Evolutionary conservation across 2,888 invertebrate species (phyloP), one percentile per base, ranked within the genome.

Genomic region (Heliconius ethilla): DNA sequence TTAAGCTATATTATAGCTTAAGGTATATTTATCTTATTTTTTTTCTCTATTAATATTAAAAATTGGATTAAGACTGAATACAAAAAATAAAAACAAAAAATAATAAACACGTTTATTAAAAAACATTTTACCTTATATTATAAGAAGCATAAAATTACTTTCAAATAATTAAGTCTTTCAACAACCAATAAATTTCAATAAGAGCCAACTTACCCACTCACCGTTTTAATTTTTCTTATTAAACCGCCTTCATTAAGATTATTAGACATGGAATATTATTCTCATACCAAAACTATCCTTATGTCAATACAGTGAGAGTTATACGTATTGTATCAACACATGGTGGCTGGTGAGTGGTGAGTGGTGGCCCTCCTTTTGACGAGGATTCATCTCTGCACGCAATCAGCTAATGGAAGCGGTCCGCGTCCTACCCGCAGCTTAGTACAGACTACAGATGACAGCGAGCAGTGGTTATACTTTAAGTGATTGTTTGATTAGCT

Each of bases 301-400:
- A 78, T 78, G n/a, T 45, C 62, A 25, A 37, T 55, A n/a, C 51
- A 3, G 22, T 75, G 76, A 75, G 40, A 78, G 51, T 74, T 63
- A 75, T 15, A 45, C 25, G 40, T 74, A 37, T 59, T 55, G 55
- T 45, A 29, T 55, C 62, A 75, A 75, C 51, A 55, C 77, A 45
- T 70, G 75, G 62, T n/a, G 74, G 75, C 78, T 81, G 40, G 11
- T 40, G 45, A 15, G 13, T 45, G 13, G 40, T 45, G 45, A 5
- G 15, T 76, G 76, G 55, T 25, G 75, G 76, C 74, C 78, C 81
- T 80, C 70, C 75, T 75, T 78, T 78, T 80, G 81, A 81, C 80
- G 80, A 81, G 75, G 78, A 77, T 81, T 78, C 76, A 74, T 78
- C 79, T 81, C 75, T 22, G 73, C 80, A 79, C 75, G 79, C 79